Percentiles rank a stretch among this genome's conserved stretches.
Evolutionary conservation across 2,888 invertebrate genomes (phyloP).

Genomic region (Conistra vaccinii): DNA sequence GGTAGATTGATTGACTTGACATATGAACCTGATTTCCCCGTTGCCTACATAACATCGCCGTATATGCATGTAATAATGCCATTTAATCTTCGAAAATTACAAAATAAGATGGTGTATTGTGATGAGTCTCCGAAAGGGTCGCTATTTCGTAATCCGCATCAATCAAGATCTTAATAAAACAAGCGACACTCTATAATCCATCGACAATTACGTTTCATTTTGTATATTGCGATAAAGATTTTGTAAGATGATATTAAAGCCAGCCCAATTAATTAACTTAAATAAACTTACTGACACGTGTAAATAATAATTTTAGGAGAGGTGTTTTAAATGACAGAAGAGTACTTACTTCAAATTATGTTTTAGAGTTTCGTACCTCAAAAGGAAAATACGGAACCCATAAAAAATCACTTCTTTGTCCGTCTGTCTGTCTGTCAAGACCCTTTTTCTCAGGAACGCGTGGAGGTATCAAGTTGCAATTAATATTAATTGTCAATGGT

Average conservation of each 20-base stretch:
- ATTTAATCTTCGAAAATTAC: constrained; percentile 69
- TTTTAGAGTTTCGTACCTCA: no score
- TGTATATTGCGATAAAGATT: constrained; percentile 53
- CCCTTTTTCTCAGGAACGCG: no score
- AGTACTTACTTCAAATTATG: neutral
- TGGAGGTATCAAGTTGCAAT: no score
- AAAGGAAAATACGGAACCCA: no score
- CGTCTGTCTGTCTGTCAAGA: no score
- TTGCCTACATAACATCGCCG: constrained; percentile 46
- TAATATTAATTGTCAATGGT: no score
- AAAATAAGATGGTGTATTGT: constrained; percentile 67
- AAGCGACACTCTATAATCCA: constrained; percentile 57
- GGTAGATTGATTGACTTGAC: neutral
- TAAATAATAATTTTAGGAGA: constrained; percentile 11
- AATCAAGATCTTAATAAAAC: constrained; percentile 69
- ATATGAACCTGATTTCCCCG: constrained; percentile 42
- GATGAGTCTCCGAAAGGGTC: constrained; percentile 66
- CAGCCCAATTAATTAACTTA: constrained; percentile 39
- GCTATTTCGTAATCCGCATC: constrained; percentile 70
- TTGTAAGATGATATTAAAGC: constrained; percentile 33
- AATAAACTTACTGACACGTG: constrained; percentile 18
- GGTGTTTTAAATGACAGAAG: constrained; percentile 17
- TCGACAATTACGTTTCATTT: constrained; percentile 62
- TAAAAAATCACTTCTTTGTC: no score
- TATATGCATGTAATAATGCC: constrained; percentile 10